phyloP scores from a whole-genome alignment of 2,797 vertebrate species.

The Smutsia gigantea region DNA sequence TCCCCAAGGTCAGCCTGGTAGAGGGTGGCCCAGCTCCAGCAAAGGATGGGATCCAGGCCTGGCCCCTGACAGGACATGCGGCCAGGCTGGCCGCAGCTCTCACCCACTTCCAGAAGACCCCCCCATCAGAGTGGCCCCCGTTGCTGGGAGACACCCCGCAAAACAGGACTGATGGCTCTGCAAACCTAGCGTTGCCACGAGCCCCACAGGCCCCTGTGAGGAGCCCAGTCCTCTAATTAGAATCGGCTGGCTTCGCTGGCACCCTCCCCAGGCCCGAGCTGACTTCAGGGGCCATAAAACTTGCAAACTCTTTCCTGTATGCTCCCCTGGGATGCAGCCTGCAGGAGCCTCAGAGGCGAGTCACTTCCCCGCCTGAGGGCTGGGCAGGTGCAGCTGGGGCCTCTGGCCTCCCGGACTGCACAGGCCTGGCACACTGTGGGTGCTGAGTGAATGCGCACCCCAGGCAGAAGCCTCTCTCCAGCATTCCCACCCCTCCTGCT shows the following conservation, averaged over 20 bases:
- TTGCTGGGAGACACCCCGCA: slow-evolving; percentile 83
- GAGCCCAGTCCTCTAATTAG: slow-evolving; percentile 82
- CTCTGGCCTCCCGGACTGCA: background rate
- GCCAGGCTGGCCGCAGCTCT: slow-evolving; percentile 3
- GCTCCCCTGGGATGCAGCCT: background rate
- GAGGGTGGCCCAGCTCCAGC: background rate
- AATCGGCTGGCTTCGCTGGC: slow-evolving; percentile 56
- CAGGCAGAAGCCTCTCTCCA: rapidly evolving
- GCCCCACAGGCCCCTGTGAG: slow-evolving; percentile 71
- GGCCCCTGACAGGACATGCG: background rate
- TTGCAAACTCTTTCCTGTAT: slow-evolving; percentile 44
- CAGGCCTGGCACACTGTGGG: background rate
- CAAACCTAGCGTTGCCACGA: slow-evolving; percentile 76
- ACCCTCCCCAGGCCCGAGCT: background rate
- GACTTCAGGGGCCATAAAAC: slow-evolving; percentile 64
- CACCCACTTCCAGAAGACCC: background rate
- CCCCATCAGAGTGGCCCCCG: slow-evolving; percentile 76
- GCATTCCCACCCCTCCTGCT: background rate
- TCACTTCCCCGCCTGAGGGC: slow-evolving; percentile 21
- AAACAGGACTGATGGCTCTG: slow-evolving; percentile 79
- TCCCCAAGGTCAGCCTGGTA: background rate
- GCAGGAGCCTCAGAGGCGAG: slow-evolving; percentile 16
- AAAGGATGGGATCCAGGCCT: background rate
- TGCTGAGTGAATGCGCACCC: background rate
- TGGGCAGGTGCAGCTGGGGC: slow-evolving; percentile 61